Conservation (phyloP, 2,113 vertebrate genomes). For the Periophthalmodon schlosseri region DNA sequence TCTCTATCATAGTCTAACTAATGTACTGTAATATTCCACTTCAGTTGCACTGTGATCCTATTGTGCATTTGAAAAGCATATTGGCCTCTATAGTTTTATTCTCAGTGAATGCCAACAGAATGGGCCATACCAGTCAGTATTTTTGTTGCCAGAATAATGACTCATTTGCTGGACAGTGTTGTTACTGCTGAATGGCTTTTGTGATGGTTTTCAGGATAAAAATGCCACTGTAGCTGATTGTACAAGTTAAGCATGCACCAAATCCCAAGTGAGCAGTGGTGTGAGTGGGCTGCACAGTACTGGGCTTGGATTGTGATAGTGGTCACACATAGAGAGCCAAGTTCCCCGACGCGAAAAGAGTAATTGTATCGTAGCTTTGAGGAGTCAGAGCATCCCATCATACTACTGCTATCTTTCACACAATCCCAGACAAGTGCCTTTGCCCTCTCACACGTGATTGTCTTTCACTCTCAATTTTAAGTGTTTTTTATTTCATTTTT, state of each 20-base stretch:
- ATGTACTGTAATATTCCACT: neutral
- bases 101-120: slow-evolving; percentile 37
- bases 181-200: slow-evolving; percentile 20
- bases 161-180: slow-evolving; percentile 41
- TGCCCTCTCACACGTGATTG: neutral
- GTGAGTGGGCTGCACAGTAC: neutral
- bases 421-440: slow-evolving; percentile 2
- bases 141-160: slow-evolving; percentile 39
- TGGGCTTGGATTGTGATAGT: neutral
- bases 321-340: neutral
- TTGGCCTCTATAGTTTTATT: slow-evolving; percentile 32
- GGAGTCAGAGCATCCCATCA: neutral
- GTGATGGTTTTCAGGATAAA: slow-evolving; percentile 15
- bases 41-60: slow-evolving; percentile 4
- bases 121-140: slow-evolving; percentile 30
- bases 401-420: neutral
- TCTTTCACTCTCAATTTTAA: neutral
- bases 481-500: neutral
- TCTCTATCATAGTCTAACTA: too few species aligned
- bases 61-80: neutral
- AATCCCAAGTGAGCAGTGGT: neutral
- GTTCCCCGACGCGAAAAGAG: neutral
- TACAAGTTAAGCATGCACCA: slow-evolving; percentile 7
- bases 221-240: slow-evolving; percentile 15
- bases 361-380: neutral